phyloP scores from a whole-genome alignment of 1,140 invertebrate species.

The Alviniconcha marisindica region DNA sequence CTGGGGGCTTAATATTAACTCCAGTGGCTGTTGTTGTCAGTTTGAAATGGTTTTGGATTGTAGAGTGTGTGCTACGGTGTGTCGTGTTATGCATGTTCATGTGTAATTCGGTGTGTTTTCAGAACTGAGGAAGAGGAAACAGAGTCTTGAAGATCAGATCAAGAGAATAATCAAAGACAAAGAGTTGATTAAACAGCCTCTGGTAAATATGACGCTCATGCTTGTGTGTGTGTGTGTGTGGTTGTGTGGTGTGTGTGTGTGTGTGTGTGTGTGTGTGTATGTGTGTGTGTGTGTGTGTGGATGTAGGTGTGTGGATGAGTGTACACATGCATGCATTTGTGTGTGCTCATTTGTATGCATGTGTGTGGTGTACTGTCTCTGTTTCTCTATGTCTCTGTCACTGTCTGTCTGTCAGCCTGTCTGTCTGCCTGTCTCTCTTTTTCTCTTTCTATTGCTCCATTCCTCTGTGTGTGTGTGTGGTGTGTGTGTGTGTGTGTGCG shows the following conservation, averaged over 20 bases:
- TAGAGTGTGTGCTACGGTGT: no score
- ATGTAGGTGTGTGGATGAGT: constrained; percentile 1
- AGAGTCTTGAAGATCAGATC: constrained; percentile 63
- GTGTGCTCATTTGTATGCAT: neutral
- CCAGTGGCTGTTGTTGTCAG: no score
- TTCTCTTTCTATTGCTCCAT: neutral
- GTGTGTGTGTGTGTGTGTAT: constrained; percentile 20
- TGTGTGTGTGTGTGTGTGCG: neutral
- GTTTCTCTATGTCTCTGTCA: no score
- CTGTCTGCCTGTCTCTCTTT: no score
- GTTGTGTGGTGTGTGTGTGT: neutral
- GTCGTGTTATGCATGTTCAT: no score
- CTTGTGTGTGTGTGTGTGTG: neutral
- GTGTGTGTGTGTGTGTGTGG: neutral
- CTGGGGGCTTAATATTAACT: no score
- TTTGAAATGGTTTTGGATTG: no score
- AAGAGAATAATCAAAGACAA: constrained; percentile 58
- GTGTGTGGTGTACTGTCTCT: constrained; percentile 7
- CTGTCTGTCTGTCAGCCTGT: no score
- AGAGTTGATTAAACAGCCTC: constrained; percentile 55
- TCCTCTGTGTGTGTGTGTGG: neutral
- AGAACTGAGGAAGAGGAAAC: constrained; percentile 67
- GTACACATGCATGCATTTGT: no score
- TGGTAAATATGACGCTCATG: constrained; percentile 48
- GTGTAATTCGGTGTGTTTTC: neutral